Evolutionary conservation across 2,797 vertebrate genomes (phyloP).

Genomic region (Gambusia yucatana): DNA sequence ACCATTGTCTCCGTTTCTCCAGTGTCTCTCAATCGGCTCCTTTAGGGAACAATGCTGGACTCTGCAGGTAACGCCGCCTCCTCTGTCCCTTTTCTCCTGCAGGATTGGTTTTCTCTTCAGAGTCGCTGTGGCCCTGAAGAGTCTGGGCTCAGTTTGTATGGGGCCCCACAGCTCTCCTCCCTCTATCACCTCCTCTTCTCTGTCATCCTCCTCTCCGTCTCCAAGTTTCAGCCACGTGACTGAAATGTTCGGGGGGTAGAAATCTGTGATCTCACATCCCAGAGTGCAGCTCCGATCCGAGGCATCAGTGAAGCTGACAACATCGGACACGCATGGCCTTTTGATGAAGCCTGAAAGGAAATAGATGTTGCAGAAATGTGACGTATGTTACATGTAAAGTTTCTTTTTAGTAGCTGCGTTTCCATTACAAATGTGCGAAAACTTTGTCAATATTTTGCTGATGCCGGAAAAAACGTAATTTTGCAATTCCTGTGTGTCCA

Average conservation of each 20-base stretch:
- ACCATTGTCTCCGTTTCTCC: conserved; percentile 73
- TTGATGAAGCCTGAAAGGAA: conserved; percentile 78
- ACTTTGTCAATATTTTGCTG: too few species aligned
- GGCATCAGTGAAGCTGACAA: conserved; percentile 45
- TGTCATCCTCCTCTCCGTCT: conserved; percentile 67
- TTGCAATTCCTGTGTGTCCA: too few species aligned
- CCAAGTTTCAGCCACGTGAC: conserved; percentile 79
- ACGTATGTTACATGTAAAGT: neutral
- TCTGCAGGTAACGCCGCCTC: conserved; percentile 73
- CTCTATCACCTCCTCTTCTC: conserved; percentile 67
- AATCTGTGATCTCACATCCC: conserved; percentile 80
- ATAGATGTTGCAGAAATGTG: neutral
- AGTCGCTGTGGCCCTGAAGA: conserved; percentile 71
- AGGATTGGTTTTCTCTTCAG: conserved; percentile 46
- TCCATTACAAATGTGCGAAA: too few species aligned
- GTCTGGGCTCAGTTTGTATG: conserved; percentile 63
- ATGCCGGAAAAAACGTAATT: too few species aligned
- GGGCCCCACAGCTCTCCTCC: conserved; percentile 81
- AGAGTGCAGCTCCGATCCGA: conserved; percentile 56
- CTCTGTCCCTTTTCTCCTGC: conserved; percentile 51
- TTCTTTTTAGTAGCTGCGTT: neutral
- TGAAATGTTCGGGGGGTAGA: conserved; percentile 77
- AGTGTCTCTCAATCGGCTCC: conserved; percentile 76
- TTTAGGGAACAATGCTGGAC: conserved; percentile 78
- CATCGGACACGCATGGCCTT: conserved; percentile 74